A percentile compares a stretch with the other conserved stretches of the same genome.
Evolutionary conservation across 2,797 vertebrate genomes (phyloP).

Genomic region (Austrolebias charrua): DNA sequence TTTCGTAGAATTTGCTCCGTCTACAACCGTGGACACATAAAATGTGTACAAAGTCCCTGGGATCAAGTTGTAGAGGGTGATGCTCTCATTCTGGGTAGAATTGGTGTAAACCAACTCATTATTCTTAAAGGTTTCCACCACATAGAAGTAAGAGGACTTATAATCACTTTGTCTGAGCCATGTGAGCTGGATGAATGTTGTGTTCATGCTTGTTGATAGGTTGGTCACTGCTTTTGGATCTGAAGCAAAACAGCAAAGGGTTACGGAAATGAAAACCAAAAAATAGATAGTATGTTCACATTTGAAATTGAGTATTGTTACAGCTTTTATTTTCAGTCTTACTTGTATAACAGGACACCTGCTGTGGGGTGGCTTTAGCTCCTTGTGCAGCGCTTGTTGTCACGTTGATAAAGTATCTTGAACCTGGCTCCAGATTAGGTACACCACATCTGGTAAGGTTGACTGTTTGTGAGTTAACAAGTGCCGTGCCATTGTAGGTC

Average conservation of each 20-base stretch:
- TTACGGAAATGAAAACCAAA: conserved; percentile 3
- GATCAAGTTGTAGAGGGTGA: conserved; percentile 26
- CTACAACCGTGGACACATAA: conserved; percentile 46
- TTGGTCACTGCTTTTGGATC: conserved; percentile 62
- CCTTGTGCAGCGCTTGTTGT: conserved; percentile 28
- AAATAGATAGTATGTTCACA: background rate
- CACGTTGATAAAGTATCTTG: conserved; percentile 54
- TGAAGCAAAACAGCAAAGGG: conserved; percentile 32
- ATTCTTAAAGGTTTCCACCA: conserved; percentile 15
- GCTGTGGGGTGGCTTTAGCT: conserved; percentile 17
- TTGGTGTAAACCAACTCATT: fast-evolving
- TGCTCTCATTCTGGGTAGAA: conserved; percentile 1
- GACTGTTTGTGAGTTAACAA: background rate
- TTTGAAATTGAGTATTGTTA: background rate
- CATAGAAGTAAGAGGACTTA: conserved; percentile 53
- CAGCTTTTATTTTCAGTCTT: conserved; percentile 20
- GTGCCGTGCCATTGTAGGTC: background rate
- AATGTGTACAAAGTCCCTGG: conserved; percentile 63
- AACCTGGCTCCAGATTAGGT: conserved; percentile 52
- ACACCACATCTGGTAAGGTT: conserved; percentile 4
- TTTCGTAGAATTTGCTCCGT: conserved; percentile 31
- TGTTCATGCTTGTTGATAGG: conserved; percentile 34
- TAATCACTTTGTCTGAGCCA: conserved; percentile 56
- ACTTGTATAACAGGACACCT: conserved; percentile 62
- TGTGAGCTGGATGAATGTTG: conserved; percentile 45